phyloP scores from a whole-genome alignment of 2,888 invertebrate genomes.

The Drosophila peninsularis region DNA sequence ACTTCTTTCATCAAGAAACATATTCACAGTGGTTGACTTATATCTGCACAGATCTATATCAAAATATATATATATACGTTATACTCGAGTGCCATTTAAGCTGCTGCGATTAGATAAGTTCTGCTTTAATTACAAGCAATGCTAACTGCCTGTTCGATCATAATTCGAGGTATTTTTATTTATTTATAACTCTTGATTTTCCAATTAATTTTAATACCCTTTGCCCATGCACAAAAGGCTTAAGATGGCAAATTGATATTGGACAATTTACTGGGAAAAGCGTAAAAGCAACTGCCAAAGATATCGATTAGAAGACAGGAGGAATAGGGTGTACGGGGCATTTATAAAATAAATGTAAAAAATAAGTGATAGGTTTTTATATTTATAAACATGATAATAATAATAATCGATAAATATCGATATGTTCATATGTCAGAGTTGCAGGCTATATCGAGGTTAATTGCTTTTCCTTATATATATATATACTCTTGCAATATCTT shows the following conservation, averaged over 20 bases:
- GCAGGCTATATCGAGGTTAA: too few species aligned
- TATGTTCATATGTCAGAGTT: too few species aligned
- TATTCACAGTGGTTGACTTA: too few species aligned
- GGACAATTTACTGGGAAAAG: neutral
- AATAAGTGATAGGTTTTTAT: too few species aligned
- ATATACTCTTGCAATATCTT: too few species aligned
- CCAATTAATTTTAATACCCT: neutral
- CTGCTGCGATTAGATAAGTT: conserved; percentile 21
- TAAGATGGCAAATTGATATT: neutral
- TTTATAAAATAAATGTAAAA: too few species aligned
- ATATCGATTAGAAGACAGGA: too few species aligned
- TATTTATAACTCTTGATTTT: conserved; percentile 1
- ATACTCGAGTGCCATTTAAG: neutral
- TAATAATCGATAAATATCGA: neutral
- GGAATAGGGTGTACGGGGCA: too few species aligned
- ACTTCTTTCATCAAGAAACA: neutral
- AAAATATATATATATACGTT: neutral
- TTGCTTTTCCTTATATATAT: too few species aligned
- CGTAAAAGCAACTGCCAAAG: neutral
- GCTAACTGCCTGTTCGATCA: neutral
- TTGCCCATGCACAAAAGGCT: neutral
- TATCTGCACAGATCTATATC: neutral
- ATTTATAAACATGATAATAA: too few species aligned
- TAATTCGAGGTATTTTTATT: conserved; percentile 4
- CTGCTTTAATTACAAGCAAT: conserved; percentile 2